phyloP scores from a whole-genome alignment of 2,113 vertebrate species.

The Rynchops niger region DNA sequence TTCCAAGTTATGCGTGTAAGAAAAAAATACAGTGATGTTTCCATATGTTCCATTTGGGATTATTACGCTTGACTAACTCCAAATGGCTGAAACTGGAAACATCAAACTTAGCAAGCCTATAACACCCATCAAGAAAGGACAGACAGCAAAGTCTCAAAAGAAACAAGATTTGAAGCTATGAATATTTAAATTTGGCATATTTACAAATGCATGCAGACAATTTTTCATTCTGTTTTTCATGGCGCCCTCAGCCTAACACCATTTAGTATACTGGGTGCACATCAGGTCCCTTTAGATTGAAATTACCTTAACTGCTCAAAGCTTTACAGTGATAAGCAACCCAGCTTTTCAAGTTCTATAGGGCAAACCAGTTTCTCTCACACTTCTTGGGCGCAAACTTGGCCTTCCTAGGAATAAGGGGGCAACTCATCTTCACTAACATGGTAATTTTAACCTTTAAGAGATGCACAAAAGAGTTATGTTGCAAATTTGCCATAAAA shows the following conservation, averaged over 20 bases:
- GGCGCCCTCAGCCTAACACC: not conserved
- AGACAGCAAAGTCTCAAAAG: not conserved
- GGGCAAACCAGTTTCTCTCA: not conserved
- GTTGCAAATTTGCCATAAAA: not conserved
- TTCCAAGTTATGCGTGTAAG: not conserved
- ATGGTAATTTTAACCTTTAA: not conserved
- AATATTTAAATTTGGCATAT: constrained; percentile 19
- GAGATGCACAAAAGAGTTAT: not conserved
- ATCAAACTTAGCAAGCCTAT: not conserved
- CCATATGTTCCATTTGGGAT: not conserved
- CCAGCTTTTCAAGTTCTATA: not conserved
- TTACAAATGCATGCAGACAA: not conserved
- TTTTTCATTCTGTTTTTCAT: constrained; percentile 6
- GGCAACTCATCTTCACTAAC: fast-evolving
- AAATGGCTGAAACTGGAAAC: not conserved
- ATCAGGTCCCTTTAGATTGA: not conserved
- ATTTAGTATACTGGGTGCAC: not conserved
- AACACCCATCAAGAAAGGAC: not conserved
- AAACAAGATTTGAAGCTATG: not conserved
- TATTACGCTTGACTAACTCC: not conserved
- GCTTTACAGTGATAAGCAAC: not conserved
- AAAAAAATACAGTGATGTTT: not conserved
- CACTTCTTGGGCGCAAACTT: not conserved
- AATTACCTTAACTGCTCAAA: not conserved
- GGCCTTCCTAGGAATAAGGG: fast-evolving